Evolutionary conservation across 2,888 invertebrate species (phyloP).

Genomic region (Thera britannica): DNA sequence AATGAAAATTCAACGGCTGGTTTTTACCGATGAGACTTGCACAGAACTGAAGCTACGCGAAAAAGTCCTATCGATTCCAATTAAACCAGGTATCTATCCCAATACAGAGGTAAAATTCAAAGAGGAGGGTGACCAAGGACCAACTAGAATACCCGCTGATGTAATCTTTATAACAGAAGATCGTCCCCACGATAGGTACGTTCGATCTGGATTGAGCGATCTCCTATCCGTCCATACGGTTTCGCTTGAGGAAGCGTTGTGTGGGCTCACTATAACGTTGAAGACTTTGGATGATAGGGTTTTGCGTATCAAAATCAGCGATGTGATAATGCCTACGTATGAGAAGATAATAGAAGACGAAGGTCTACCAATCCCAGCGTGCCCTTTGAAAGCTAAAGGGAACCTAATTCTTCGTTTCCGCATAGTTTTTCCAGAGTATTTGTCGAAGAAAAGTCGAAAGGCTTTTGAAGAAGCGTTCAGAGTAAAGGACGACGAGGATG

Average conservation of each 20-base stretch:
- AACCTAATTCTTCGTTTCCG: constrained; percentile 89
- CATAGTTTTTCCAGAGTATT: constrained; percentile 69
- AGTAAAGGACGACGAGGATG: constrained; percentile 64
- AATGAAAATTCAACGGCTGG: constrained; percentile 91
- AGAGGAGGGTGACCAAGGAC: constrained; percentile 92
- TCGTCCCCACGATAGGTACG: constrained; percentile 87
- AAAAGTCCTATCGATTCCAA: constrained; percentile 89
- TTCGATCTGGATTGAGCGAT: constrained; percentile 87
- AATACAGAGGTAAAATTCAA: constrained; percentile 90
- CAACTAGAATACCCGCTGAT: constrained; percentile 90
- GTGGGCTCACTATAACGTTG: constrained; percentile 87
- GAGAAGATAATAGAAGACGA: constrained; percentile 88
- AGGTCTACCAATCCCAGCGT: constrained; percentile 88
- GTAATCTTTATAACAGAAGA: constrained; percentile 90
- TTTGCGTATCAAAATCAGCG: constrained; percentile 88
- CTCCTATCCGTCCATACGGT: constrained; percentile 86
- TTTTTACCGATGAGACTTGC: constrained; percentile 87
- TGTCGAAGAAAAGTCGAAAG: constrained; percentile 74
- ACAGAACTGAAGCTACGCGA: constrained; percentile 87
- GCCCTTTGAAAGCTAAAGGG: constrained; percentile 86
- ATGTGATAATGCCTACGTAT: constrained; percentile 88
- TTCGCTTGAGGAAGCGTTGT: constrained; percentile 88
- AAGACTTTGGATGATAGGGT: constrained; percentile 89
- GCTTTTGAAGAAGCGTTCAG: constrained; percentile 74
- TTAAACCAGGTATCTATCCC: constrained; percentile 89